A percentile compares a stretch with the other conserved stretches of the same genome.
phyloP scores from a whole-genome alignment of 2,113 vertebrate genomes.

The Oophaga pumilio region DNA sequence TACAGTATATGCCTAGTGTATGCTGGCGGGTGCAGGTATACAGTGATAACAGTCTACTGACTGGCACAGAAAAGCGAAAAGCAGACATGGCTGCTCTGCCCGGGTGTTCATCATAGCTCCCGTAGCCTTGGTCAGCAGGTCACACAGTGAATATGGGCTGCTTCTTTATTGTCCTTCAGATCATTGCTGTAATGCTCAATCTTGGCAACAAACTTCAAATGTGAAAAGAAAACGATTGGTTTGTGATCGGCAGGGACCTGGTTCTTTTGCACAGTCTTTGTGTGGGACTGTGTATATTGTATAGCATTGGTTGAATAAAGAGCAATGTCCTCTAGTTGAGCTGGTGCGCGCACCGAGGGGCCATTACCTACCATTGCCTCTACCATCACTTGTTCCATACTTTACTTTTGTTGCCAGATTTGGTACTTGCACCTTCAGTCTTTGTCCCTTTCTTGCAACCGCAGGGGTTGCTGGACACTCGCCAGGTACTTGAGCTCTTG shows the following conservation, averaged over 20 bases:
- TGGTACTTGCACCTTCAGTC: conserved; percentile 76
- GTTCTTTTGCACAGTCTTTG: neutral
- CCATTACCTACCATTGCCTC: conserved; percentile 84
- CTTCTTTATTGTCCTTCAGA: conserved; percentile 4
- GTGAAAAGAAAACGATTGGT: neutral
- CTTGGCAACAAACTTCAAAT: neutral
- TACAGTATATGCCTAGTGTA: conserved; percentile 12
- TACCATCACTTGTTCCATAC: conserved; percentile 73
- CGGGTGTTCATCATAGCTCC: no score
- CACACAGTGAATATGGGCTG: conserved; percentile 4
- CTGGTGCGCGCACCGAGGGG: neutral
- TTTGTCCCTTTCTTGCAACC: conserved; percentile 71
- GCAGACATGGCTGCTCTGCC: neutral
- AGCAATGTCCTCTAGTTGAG: conserved; percentile 10
- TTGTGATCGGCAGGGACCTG: neutral
- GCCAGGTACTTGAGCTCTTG: conserved; percentile 71
- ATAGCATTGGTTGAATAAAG: conserved; percentile 28
- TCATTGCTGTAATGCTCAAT: neutral
- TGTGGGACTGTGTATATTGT: conserved; percentile 15
- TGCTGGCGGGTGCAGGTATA: neutral
- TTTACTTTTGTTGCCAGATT: conserved; percentile 78
- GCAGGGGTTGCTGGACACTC: conserved; percentile 72
- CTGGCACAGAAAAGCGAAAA: neutral
- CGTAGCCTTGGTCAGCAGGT: neutral
- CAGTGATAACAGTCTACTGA: neutral